phyloP scores from a whole-genome alignment of 2,797 vertebrate genomes.

The Anguilla anguilla region DNA sequence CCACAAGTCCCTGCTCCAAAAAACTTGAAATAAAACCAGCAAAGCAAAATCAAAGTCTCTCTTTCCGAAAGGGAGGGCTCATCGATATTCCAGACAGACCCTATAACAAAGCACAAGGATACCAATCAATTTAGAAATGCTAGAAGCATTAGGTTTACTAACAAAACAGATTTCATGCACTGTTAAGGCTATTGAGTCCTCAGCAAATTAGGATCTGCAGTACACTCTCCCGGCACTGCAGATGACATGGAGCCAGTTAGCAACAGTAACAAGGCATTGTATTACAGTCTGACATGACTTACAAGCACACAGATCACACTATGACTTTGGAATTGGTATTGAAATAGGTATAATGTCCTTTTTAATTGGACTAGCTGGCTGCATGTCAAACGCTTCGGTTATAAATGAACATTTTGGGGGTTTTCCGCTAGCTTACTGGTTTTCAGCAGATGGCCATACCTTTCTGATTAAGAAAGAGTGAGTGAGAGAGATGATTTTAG shows the following conservation, averaged over 20 bases:
- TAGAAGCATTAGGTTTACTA: conserved; percentile 66
- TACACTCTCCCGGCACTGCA: conserved; percentile 65
- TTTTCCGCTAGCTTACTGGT: not conserved
- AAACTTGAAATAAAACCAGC: not conserved
- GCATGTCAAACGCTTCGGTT: not conserved
- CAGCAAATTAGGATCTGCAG: conserved; percentile 67
- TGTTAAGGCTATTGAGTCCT: conserved; percentile 73
- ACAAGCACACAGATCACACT: not conserved
- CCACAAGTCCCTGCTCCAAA: not conserved
- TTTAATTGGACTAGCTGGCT: not conserved
- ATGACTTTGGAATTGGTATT: not conserved
- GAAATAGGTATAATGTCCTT: not conserved
- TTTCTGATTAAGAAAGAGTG: not conserved
- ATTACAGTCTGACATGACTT: conserved; percentile 10
- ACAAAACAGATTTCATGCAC: conserved; percentile 75
- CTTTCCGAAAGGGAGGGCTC: conserved; percentile 47
- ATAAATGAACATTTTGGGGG: not conserved
- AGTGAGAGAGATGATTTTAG: not conserved
- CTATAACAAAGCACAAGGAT: conserved; percentile 53
- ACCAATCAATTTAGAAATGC: conserved; percentile 74
- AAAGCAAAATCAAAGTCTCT: conserved; percentile 25
- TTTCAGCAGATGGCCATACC: not conserved
- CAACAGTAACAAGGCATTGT: not conserved
- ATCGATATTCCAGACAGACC: conserved; percentile 61
- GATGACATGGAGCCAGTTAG: conserved; percentile 52